Evolutionary conservation across 2,113 vertebrate genomes (phyloP).

Genomic region (Phaethon lepturus): DNA sequence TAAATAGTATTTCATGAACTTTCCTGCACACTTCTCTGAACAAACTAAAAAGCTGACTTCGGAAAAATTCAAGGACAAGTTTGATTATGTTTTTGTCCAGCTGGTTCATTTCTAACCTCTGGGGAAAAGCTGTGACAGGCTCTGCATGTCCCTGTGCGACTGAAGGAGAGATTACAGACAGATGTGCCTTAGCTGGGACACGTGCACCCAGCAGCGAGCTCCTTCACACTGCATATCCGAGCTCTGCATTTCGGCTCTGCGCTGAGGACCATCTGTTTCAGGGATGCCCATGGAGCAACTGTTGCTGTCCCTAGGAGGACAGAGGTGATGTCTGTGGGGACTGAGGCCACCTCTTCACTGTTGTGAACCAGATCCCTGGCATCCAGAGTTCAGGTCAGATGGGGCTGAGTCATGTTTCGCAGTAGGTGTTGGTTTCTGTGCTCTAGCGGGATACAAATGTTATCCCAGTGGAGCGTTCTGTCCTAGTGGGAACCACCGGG

Average conservation of each 20-base stretch:
- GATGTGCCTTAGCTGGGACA: not conserved
- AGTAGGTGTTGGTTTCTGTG: not conserved
- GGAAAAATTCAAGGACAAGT: not conserved
- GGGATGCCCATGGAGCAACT: fast-evolving
- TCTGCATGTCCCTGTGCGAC: not conserved
- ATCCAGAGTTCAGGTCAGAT: not conserved
- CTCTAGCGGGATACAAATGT: fast-evolving
- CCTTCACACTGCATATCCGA: fast-evolving
- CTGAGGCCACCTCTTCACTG: not conserved
- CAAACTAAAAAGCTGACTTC: constrained; percentile 35
- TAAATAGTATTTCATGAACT: constrained; percentile 69
- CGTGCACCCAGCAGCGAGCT: not conserved
- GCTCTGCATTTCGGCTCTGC: fast-evolving
- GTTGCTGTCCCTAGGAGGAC: not conserved
- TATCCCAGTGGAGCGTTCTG: not conserved
- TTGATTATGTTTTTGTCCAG: not conserved
- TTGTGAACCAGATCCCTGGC: not conserved
- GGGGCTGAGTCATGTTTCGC: not conserved
- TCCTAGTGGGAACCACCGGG: not conserved
- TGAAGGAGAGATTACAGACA: not conserved
- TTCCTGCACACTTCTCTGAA: constrained; percentile 63
- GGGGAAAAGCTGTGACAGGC: not conserved
- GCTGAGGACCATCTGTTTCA: fast-evolving
- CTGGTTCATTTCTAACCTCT: constrained; percentile 3
- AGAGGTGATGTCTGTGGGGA: not conserved